These are phyloP conservation scores for Pomatostomus ruficeps DNA, from an alignment of 2,113 vertebrate genomes.

Conservation along the genomic window DNA sequence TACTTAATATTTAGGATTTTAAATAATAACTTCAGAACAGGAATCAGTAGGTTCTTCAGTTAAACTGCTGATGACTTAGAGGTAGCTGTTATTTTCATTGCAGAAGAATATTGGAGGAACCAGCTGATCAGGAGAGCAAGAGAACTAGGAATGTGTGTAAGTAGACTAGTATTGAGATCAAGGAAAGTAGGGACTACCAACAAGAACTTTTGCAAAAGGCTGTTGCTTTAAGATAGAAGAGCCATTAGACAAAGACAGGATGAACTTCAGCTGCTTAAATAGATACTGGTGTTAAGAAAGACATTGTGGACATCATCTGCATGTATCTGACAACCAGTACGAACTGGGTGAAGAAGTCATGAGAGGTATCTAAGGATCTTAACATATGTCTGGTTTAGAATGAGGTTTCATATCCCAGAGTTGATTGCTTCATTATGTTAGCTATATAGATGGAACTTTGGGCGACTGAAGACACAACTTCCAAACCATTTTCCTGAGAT, in stretches of 20 bases:
- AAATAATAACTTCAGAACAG: not conserved
- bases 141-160: not conserved
- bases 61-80: not conserved
- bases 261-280: not conserved
- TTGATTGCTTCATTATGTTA: not conserved
- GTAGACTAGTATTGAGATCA: not conserved
- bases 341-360: not conserved
- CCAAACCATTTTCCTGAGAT: not conserved
- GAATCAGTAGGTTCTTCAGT: not conserved
- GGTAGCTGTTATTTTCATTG: not conserved
- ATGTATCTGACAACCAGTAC: not conserved
- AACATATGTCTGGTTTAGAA: not conserved
- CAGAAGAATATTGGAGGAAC: not conserved
- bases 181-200: not conserved
- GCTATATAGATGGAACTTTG: not conserved
- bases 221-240: not conserved
- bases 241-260: not conserved
- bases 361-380: not conserved
- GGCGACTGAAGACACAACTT: not conserved
- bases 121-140: not conserved
- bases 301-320: not conserved
- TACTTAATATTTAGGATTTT: not conserved
- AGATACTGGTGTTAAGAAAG: not conserved
- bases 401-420: not conserved
- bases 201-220: not conserved